Conservation (phyloP, 2,797 vertebrate genomes). For the Cossypha polioptera region DNA sequence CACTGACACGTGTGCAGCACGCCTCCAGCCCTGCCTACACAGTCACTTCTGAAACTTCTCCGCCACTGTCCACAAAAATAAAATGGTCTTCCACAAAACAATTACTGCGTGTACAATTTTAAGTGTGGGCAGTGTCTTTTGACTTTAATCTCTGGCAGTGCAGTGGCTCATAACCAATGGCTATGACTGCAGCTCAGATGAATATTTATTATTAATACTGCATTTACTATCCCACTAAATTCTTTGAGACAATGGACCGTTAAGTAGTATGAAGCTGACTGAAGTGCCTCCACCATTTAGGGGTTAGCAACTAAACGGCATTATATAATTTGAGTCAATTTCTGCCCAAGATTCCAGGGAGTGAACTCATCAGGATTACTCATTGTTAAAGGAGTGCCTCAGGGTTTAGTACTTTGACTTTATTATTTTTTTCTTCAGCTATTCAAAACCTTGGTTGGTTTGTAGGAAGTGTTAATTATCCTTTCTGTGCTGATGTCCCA, state of each 20-base stretch:
- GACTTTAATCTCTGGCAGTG: neutral
- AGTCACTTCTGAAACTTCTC: neutral
- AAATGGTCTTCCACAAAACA: neutral
- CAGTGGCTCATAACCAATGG: neutral
- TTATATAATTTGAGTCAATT: slow-evolving; percentile 67
- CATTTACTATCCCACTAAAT: slow-evolving; percentile 40
- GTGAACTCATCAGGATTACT: slow-evolving; percentile 68
- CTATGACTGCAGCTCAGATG: neutral
- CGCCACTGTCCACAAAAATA: neutral
- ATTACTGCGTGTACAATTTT: neutral
- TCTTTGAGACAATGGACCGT: slow-evolving; percentile 44
- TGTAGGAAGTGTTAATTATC: slow-evolving; percentile 72
- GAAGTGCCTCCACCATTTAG: slow-evolving; percentile 54
- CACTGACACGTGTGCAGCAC: rapidly evolving
- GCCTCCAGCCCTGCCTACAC: neutral
- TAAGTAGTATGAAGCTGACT: slow-evolving; percentile 22
- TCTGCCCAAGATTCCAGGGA: slow-evolving; percentile 67
- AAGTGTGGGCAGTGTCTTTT: neutral
- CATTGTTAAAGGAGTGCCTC: slow-evolving; percentile 73
- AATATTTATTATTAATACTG: slow-evolving; percentile 58
- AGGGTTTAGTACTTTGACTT: slow-evolving; percentile 71
- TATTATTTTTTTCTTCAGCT: slow-evolving; percentile 63
- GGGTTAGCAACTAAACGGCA: slow-evolving; percentile 48
- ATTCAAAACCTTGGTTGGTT: slow-evolving; percentile 68
- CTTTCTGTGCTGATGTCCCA: slow-evolving; percentile 59